Conservation (phyloP, 2,888 invertebrate genomes). For the Lasioglossum pauxillum region DNA sequence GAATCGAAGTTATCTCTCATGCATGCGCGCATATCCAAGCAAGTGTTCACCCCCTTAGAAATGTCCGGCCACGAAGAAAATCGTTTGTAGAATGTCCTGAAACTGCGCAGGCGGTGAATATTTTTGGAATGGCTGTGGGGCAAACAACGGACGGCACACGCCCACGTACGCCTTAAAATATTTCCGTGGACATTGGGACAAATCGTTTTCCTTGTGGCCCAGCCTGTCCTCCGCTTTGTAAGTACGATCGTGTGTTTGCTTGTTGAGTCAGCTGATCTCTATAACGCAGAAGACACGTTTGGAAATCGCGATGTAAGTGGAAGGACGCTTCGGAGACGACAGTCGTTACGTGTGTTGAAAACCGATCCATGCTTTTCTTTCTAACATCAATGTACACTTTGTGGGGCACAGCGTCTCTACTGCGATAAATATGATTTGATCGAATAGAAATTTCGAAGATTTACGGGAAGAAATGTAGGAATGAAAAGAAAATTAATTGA, state of each 20-base stretch:
- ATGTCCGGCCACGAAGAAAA: neutral
- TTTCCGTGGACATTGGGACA: slow-evolving; percentile 4
- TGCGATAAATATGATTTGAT: neutral
- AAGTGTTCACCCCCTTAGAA: neutral
- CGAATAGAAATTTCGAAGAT: neutral
- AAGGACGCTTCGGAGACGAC: neutral
- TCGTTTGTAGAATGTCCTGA: neutral
- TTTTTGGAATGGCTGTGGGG: neutral
- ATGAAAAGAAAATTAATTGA: neutral
- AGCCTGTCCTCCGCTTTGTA: neutral
- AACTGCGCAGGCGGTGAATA: neutral
- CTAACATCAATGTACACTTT: neutral
- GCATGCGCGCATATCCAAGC: neutral
- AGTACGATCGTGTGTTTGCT: neutral
- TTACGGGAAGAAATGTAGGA: too few relatives aligned
- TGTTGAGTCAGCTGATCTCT: neutral
- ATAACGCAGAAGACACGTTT: neutral
- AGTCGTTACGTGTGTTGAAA: neutral
- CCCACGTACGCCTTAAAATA: slow-evolving; percentile 12
- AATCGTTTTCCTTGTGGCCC: slow-evolving; percentile 4
- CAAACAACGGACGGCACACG: neutral
- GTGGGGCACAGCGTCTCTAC: neutral
- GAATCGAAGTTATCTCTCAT: neutral
- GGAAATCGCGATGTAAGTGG: neutral
- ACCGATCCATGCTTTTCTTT: neutral